A percentile compares a stretch with the other conserved stretches of the same genome.
Conservation (phyloP, 2,888 invertebrate species). For the Cyclophora albipunctata region DNA sequence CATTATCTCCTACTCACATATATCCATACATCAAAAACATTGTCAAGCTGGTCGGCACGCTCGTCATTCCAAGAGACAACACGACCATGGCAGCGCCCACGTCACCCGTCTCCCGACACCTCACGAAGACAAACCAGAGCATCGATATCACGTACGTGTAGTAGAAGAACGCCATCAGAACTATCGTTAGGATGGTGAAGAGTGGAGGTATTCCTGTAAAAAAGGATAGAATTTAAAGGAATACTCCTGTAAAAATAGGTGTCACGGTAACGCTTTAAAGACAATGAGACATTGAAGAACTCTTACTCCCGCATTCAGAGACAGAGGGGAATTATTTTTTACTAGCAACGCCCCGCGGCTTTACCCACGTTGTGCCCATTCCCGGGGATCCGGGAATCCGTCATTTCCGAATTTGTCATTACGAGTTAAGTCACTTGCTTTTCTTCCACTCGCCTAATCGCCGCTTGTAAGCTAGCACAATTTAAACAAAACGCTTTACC, state of each 20-base stretch:
- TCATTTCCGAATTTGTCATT: too few relatives aligned
- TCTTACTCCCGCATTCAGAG: neutral
- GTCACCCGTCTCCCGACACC: constrained; percentile 30
- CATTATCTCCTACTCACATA: constrained; percentile 25
- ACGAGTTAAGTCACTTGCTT: too few relatives aligned
- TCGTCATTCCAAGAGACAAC: constrained; percentile 37
- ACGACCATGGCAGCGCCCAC: constrained; percentile 33
- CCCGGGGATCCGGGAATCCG: too few relatives aligned
- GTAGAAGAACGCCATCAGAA: constrained; percentile 24
- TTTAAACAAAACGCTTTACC: neutral
- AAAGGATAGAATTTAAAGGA: too few relatives aligned
- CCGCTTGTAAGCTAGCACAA: neutral
- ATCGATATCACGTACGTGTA: constrained; percentile 43
- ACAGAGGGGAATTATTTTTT: neutral
- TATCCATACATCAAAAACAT: constrained; percentile 33
- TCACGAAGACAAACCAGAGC: constrained; percentile 42
- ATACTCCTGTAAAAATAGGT: neutral
- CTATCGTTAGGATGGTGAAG: constrained; percentile 26
- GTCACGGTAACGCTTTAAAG: neutral
- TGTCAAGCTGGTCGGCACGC: constrained; percentile 39
- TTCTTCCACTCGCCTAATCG: too few relatives aligned
- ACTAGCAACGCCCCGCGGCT: neutral
- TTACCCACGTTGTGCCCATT: too few relatives aligned
- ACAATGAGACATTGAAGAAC: neutral
- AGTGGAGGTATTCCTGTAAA: constrained; percentile 32